Base-by-base conservation (phyloP, 1,140 invertebrate genomes). In the Sminthurides bifidus region DNA sequence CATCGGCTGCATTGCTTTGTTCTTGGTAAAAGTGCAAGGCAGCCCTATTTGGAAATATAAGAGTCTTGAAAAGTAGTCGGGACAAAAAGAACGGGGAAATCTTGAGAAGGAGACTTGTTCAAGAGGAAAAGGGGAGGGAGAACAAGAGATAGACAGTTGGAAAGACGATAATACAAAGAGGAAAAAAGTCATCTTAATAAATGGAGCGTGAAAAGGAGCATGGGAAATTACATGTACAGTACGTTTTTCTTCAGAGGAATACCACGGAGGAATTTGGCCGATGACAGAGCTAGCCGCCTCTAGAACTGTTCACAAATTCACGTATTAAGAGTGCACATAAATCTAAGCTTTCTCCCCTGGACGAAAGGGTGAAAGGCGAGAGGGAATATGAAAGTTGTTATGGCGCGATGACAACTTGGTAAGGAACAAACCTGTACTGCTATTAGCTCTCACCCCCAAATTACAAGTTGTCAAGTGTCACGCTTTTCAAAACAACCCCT, bases 101-200 rank as follows among this genome's bases (percentile, higher is more conserved):
- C n/a, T n/a, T n/a, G n/a, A n/a, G n/a, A n/a, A n/a, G n/a, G n/a
- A n/a, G n/a, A n/a, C n/a, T n/a, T n/a, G n/a, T n/a, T n/a, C n/a
- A n/a, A n/a, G n/a, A n/a, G n/a, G n/a, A n/a, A n/a, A n/a, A n/a
- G n/a, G n/a, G n/a, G n/a, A n/a, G n/a, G n/a, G n/a, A n/a, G 6
- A 23, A 26, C 3, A n/a, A 45, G 21, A 45, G 19, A 17, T 21
- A 45, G 43, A 41, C 10, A 17, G 19, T 15, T 12, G 23, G 21
- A 45, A 8, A 24, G 37, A 45, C 41, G 50, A 53, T 52, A 43
- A 52, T 50, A 58, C 53, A 43, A 54, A 30, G 27, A 27, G 44
- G 54, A 44, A 55, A 57, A 55, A 57, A 61, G 59, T 61, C 54
- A 61, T 61, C 54, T 61, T 53, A 57, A 57, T 57, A 57, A 57